phyloP scores from a whole-genome alignment of 2,797 vertebrate genomes.

The Dromococcyx pavoninus region DNA sequence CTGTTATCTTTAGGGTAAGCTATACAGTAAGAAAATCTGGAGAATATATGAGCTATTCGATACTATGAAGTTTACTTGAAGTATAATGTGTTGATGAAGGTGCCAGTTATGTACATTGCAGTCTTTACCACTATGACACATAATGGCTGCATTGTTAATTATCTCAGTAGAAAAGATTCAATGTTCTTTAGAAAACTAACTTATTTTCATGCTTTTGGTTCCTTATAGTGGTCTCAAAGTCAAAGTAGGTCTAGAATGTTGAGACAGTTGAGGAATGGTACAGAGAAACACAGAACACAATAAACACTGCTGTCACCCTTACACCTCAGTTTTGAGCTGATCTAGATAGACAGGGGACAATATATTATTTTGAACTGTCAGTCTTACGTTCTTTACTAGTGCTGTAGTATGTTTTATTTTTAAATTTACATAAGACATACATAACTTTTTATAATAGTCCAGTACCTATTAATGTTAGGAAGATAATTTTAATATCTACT shows the following conservation, averaged over 20 bases:
- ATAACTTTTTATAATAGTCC: background rate
- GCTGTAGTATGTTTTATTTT: background rate
- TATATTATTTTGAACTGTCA: background rate
- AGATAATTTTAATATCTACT: background rate
- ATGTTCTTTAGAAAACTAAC: background rate
- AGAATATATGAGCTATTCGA: background rate
- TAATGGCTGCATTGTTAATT: background rate
- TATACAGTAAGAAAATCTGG: background rate
- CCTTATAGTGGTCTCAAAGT: background rate
- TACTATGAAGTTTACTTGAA: background rate
- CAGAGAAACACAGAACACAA: background rate
- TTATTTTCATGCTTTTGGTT: background rate
- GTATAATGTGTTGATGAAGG: background rate
- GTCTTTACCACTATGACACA: background rate
- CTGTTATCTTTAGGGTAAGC: background rate
- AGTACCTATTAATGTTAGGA: background rate
- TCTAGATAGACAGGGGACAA: background rate
- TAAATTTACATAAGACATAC: background rate
- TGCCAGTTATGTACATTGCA: background rate
- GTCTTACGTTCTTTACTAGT: background rate
- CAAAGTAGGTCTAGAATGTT: background rate
- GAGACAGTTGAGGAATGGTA: background rate
- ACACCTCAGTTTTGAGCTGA: no score
- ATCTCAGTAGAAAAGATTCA: background rate
- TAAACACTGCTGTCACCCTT: background rate